phyloP scores from a whole-genome alignment of 1,140 invertebrate genomes.

The Ceratina calcarata region DNA sequence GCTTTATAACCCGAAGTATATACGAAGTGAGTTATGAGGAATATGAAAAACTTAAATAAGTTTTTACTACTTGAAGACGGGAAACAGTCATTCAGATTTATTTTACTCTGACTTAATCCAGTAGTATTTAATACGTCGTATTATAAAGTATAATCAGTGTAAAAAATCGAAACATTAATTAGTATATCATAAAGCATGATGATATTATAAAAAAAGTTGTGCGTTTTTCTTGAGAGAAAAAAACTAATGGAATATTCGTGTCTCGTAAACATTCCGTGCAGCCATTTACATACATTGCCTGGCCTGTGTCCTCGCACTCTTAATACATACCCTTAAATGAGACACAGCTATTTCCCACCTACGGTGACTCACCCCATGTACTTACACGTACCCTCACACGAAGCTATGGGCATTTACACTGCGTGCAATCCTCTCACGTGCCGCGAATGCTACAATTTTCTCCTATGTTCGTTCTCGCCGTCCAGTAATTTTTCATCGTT shows the following conservation, averaged over 20 bases:
- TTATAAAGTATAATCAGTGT: no score
- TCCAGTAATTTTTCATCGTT: conserved; percentile 17
- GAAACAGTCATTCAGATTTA: no score
- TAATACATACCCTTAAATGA: background rate
- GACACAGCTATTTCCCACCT: no score
- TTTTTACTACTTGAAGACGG: background rate
- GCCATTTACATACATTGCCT: background rate
- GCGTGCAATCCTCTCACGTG: conserved; percentile 50
- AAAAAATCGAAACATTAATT: no score
- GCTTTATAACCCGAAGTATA: background rate
- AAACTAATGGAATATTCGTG: no score
- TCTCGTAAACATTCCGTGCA: no score
- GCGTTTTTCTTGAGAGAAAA: no score
- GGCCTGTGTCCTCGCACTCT: background rate
- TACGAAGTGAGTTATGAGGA: background rate
- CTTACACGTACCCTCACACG: background rate
- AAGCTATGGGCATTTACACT: conserved; percentile 31
- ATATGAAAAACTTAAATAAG: background rate
- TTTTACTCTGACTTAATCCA: no score
- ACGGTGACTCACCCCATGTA: conserved; percentile 1
- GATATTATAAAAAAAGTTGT: no score
- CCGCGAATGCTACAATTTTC: conserved; percentile 46
- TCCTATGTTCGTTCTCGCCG: conserved; percentile 13
- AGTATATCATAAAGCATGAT: no score
- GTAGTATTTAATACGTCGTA: no score